Base-by-base conservation (phyloP, 1,140 invertebrate genomes). In the Piezodorus guildinii region DNA sequence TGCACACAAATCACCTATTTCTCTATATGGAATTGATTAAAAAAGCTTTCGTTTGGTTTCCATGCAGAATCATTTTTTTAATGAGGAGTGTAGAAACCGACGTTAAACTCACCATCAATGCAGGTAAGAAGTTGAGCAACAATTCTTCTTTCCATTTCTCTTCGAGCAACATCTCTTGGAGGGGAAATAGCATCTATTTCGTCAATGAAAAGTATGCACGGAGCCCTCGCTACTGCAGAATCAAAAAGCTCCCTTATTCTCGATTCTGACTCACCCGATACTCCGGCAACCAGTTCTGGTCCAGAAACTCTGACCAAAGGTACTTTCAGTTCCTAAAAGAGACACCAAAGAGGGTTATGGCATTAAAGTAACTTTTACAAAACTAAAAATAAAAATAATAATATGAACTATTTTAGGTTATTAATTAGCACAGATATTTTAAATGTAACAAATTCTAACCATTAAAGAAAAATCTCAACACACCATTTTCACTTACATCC, bases 181-280 rank as follows among this genome's bases (percentile, higher is more conserved):
- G 86, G 86, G 39, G 87, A 88, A 63, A 97, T 86, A 25, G 88
- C 85, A 79, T 97, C 94, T 62, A 97, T 89, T 78, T 96, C 91
- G 76, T 97, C 94, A 62, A 97, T 85, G 69, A 97, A 94, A n/a
- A 96, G 74, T 25, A 97, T 81, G 74, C 90, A 91, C 0, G 91
- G 91, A 39, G 88, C 82, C 39, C 80, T 72, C 34, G 78, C 74
- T 6, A 82, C 73, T 19, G 93, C 94, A 73, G 87, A 83, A 43
- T 93, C 85, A 79, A 98, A 98, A 5, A 97, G 72, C 65, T 94
- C 86, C 64, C 94, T 79, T 62, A 98, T 91, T 68, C 91, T 83
- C 70, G 91, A 86, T 78, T 98, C 96, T 15, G 91, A 96, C 73
- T 98, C 94, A 0, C 95, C 95, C 3, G 94, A 96, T 67, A 97